Percentiles rank a stretch among this genome's conserved stretches.
phyloP scores from a whole-genome alignment of 2,113 vertebrate species.

The Macquaria australasica region DNA sequence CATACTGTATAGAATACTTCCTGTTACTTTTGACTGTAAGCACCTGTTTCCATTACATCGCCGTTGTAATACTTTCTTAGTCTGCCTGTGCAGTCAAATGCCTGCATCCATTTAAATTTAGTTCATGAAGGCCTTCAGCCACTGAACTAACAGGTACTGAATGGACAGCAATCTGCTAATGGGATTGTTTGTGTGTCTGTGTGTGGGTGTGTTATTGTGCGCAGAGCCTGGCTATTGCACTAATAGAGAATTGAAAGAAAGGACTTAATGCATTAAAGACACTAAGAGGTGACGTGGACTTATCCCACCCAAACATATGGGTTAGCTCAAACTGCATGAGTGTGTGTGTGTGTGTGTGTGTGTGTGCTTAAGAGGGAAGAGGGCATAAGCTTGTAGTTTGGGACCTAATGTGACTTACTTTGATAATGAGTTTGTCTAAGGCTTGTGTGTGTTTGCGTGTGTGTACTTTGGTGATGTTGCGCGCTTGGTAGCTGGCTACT shows the following conservation, averaged over 20 bases:
- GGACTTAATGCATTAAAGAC: slow-evolving; percentile 49
- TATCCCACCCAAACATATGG: slow-evolving; percentile 74
- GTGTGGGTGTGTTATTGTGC: background rate
- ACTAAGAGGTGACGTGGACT: slow-evolving; percentile 57
- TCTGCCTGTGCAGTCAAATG: background rate
- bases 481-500: slow-evolving; percentile 11
- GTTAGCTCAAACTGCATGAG: slow-evolving; percentile 29
- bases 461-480: background rate
- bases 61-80: background rate
- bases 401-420: slow-evolving; percentile 37
- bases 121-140: slow-evolving; percentile 8
- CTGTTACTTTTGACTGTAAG: background rate
- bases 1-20: background rate
- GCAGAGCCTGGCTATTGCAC: slow-evolving; percentile 13
- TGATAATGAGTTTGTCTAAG: slow-evolving; percentile 32
- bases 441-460: slow-evolving; percentile 24
- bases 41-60: background rate
- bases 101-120: background rate
- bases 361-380: slow-evolving; percentile 42
- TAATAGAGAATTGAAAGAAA: slow-evolving; percentile 48
- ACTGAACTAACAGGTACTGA: background rate
- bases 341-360: slow-evolving; percentile 13
- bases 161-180: slow-evolving; percentile 46
- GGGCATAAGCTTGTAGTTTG: slow-evolving; percentile 55
- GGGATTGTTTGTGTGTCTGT: slow-evolving; percentile 13